Base-by-base conservation (phyloP, 2,797 vertebrate genomes). In the Sphenopsis melanotis region DNA sequence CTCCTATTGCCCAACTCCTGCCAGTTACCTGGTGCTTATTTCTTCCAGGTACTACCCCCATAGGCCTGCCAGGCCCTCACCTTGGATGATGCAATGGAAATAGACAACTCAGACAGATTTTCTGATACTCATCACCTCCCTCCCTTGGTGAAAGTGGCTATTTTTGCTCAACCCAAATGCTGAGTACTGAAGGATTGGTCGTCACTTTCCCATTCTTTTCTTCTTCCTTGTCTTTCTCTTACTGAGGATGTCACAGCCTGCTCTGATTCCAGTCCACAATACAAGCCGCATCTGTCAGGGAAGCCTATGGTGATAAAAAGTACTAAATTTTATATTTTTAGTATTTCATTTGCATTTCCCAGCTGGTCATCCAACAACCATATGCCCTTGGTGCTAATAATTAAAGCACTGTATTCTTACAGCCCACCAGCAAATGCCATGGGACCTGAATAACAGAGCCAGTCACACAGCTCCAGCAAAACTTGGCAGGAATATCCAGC, bases 391-490 rank as follows among this genome's bases (percentile, higher is more conserved):
- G 27, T 84, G 37, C 53, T 83, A 94, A 78, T 70, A 94, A 78
- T 72, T 86, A 94, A 76, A 76, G 29, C 60, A 15, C 47, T 72
- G 66, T 74, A 66, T 89, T 83, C 37, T 91, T 92, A 55, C 47
- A 84, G 41, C 78, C 80, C 78, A 90, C 39, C 57, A 32, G 8
- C 39, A 97, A 97, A 90, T 30, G 34, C 42, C 61, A 56, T 37
- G 81, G 68, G 84, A 71, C 42, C 74, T 52, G 39, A 80, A 69
- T 83, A 95, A 77, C 65, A 93, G 50, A 91, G 61, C 34, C 68
- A 95, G 41, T 37, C 78, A 83, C 47, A 22, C 6, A 74, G 55
- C 39, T 95, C 87, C 59, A 95, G 82, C n/a, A 93, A 93, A 94
- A 78, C 30, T 90, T 90, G 89, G 70, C 91, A 94, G 50, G 19